Conservation (phyloP, 2,113 vertebrate genomes). For the Ardeotis arabs region DNA sequence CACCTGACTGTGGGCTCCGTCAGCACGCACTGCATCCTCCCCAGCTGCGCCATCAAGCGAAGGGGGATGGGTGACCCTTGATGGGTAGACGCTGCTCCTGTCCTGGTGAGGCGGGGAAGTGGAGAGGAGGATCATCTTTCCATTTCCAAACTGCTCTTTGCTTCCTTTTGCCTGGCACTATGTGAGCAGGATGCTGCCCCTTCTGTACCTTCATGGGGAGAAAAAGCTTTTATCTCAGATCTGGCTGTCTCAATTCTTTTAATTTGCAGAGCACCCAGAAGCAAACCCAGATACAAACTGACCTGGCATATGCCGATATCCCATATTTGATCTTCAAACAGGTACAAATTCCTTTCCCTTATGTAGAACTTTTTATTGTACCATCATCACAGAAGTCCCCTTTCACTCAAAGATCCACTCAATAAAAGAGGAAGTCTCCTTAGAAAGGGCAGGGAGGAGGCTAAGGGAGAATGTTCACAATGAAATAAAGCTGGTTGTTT, state of each 20-base stretch:
- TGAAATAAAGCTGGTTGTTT: background rate
- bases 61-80: background rate
- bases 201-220: background rate
- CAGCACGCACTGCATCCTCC: background rate
- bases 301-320: background rate
- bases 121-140: background rate
- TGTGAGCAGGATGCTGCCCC: background rate
- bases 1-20: background rate
- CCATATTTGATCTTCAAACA: background rate
- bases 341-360: background rate
- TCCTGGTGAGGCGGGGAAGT: accelerated
- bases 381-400: background rate
- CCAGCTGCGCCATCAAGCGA: background rate
- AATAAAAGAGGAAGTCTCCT: background rate
- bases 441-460: background rate
- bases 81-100: background rate
- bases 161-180: background rate
- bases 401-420: background rate
- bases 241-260: background rate
- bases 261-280: background rate
- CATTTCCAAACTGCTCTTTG: background rate
- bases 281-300: background rate
- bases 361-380: background rate
- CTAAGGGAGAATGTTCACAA: background rate
- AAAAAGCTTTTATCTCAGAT: background rate